Evolutionary conservation across 2,113 vertebrate species (phyloP), one percentile per base, ranked within the genome.

Genomic region (Syngnathus typhle): DNA sequence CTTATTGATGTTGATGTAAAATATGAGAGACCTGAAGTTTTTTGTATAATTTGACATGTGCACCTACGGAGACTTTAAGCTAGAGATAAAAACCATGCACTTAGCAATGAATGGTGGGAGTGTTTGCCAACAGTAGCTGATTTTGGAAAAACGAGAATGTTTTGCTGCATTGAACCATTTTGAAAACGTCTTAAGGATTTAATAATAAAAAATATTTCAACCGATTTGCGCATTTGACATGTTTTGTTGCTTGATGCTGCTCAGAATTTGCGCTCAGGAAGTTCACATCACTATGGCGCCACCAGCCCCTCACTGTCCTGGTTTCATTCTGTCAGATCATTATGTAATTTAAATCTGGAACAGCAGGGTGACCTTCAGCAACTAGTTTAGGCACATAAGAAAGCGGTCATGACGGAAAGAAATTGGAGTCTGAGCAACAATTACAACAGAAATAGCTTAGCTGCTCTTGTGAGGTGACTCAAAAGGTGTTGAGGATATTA

Each of bases 241-340:
- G 1, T 69, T 70, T 47, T 65, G 2, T 65, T 37, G 16, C 6
- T 41, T 63, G 51, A 19, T 66, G 38, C 38, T 23, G 32, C 68
- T 70, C 64, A 68, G 66, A 65, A 49, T 69, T 64, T 55, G 64
- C 56, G 47, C 38, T 67, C 72, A 58, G 60, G 60, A 56, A 84
- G 76, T 15, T 85, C 82, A 86, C 74, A 70, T 83, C 81, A 79
- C 79, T 72, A 74, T 81, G 74, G 77, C 75, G 72, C 77, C 70
- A 61, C 68, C 12, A 71, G 75, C 73, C 78, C 73, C 75, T 75
- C 59, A 0, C 70, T 76, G 88, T 87, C 87, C 89, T 88, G 81
- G 84, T 88, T 89, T 84, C 81, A 88, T 85, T 88, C 84, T 82
- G 77, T 84, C 82, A 37, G 83, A 85, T 78, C 71, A 86, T 88